Evolutionary conservation across 2,113 vertebrate genomes (phyloP).

Genomic region (Syngnathus typhle): DNA sequence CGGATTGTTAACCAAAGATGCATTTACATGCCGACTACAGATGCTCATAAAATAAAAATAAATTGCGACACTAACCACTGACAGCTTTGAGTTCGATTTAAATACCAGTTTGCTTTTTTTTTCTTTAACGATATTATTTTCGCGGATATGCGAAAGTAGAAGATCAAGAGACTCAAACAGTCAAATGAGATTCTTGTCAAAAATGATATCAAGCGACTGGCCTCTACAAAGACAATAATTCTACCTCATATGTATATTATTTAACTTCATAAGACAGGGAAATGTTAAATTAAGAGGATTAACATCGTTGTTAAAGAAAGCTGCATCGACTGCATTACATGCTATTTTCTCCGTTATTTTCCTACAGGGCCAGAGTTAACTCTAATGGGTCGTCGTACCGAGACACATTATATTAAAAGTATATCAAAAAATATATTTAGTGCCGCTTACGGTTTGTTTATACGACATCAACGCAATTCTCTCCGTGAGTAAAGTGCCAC

Average conservation of each 20-base stretch:
- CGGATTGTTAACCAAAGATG: slow-evolving; percentile 11
- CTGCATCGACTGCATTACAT: slow-evolving; percentile 24
- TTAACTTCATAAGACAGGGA: no score
- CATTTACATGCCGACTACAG: slow-evolving; percentile 2
- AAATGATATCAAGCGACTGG: no score
- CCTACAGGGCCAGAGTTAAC: slow-evolving; percentile 51
- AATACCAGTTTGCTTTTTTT: neutral
- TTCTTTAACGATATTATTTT: neutral
- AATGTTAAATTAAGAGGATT: no score
- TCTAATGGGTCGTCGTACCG: slow-evolving; percentile 50
- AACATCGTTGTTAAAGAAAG: no score
- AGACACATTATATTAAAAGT: slow-evolving; percentile 59
- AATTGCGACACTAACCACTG: neutral
- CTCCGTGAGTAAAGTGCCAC: slow-evolving; percentile 53
- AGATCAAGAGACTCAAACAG: neutral
- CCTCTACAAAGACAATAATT: no score
- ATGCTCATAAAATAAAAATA: neutral
- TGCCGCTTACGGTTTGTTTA: slow-evolving; percentile 62
- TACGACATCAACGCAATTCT: slow-evolving; percentile 62
- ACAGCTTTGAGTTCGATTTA: no score
- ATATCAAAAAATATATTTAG: slow-evolving; percentile 66
- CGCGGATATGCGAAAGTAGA: neutral
- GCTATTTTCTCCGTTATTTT: slow-evolving; percentile 30
- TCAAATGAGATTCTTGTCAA: no score
- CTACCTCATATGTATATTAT: no score